Evolutionary conservation across 2,113 vertebrate species (phyloP).

Genomic region (Cebidichthys violaceus): DNA sequence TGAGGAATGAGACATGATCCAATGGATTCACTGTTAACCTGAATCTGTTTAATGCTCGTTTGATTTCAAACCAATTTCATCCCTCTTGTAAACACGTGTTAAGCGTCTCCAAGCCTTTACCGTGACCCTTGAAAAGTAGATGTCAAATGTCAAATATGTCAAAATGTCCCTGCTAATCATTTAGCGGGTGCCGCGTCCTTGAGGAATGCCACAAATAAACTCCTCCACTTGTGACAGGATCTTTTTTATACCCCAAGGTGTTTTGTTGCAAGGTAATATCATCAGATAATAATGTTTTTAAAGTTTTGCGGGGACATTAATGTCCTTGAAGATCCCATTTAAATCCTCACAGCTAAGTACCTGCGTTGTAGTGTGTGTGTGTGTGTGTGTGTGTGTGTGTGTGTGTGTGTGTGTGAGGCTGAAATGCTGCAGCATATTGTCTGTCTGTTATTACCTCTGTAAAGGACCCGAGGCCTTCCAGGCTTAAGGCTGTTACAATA

Average conservation of each 20-base stretch:
- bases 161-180: not conserved
- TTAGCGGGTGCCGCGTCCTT: not conserved
- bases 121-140: not conserved
- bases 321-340: conserved; percentile 30
- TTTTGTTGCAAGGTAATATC: not conserved
- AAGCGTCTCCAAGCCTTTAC: not conserved
- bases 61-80: not conserved
- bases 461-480: conserved; percentile 26
- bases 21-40: not conserved
- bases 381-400: conserved; percentile 3
- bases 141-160: not conserved
- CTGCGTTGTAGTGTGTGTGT: not conserved
- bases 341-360: conserved; percentile 4
- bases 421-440: not conserved
- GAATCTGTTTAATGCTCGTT: not conserved
- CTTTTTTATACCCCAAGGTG: not conserved
- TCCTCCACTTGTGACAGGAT: not conserved
- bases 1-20: not conserved
- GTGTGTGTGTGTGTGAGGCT: conserved; percentile 13
- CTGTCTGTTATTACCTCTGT: conserved; percentile 49
- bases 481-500: conserved; percentile 36
- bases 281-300: conserved; percentile 7
- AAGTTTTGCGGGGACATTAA: conserved; percentile 7
- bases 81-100: too few relatives aligned
- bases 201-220: not conserved